Evolutionary conservation across 2,113 vertebrate species (phyloP).

Genomic region (Silurus meridionalis): DNA sequence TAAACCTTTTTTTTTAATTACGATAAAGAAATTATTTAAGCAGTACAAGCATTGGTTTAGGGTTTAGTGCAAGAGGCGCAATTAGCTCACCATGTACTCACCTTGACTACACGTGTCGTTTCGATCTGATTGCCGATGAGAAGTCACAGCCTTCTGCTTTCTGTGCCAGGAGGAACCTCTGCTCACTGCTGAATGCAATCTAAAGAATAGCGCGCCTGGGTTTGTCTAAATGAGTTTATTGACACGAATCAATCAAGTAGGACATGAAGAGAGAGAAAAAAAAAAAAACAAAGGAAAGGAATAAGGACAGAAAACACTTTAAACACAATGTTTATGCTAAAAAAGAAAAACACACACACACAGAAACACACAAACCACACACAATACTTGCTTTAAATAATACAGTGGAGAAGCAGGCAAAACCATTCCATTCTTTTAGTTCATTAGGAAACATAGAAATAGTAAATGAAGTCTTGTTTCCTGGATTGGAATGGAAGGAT

Average conservation of each 20-base stretch:
- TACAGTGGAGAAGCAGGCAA: not conserved
- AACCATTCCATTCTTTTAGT: slow-evolving; percentile 3
- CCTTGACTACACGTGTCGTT: slow-evolving; percentile 53
- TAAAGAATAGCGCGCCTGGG: slow-evolving; percentile 23
- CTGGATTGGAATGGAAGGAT: not conserved
- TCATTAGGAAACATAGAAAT: not conserved
- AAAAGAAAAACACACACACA: not conserved
- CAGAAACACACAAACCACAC: not conserved
- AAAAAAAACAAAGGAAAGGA: not conserved
- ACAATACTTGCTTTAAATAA: not conserved
- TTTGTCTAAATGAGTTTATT: slow-evolving; percentile 33
- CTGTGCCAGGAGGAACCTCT: slow-evolving; percentile 19
- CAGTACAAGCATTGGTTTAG: slow-evolving; percentile 32
- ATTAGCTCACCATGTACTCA: slow-evolving; percentile 50
- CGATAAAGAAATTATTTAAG: slow-evolving; percentile 29
- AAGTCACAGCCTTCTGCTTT: slow-evolving; percentile 45
- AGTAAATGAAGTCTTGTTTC: slow-evolving; percentile 11
- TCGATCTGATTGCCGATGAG: slow-evolving; percentile 49
- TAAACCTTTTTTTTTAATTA: slow-evolving; percentile 44
- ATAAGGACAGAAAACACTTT: not conserved
- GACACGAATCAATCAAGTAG: slow-evolving; percentile 6
- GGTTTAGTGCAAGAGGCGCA: slow-evolving; percentile 42
- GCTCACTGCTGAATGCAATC: slow-evolving; percentile 24
- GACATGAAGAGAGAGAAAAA: not conserved
- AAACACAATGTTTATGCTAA: not conserved